Evolutionary conservation across 2,888 invertebrate species (phyloP), one percentile per base, ranked within the genome.

Genomic region (Dioctria rufipes): DNA sequence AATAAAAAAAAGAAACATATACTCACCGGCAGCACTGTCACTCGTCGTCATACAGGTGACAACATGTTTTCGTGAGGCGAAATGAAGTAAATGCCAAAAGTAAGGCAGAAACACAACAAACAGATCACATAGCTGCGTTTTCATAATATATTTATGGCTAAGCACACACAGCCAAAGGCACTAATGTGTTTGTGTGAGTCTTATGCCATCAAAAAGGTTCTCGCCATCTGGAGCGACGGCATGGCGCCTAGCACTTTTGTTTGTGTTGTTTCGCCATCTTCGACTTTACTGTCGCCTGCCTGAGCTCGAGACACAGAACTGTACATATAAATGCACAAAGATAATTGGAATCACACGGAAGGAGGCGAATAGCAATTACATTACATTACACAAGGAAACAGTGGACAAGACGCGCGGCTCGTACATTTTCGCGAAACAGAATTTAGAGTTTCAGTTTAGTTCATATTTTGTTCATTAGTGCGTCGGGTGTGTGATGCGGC

Each of bases 181-280:
- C 25, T 25, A 25, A 25, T 40, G 51, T 25, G 54, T 9, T 6
- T 49, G 54, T 9, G 25, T 25, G 25, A 25, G 51, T 49, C 63
- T n/a, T 25, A 5, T 13, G 69, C 8, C 69, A 25, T 46, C 65
- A 42, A 79, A 69, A 80, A 69, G 73, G 82, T 83, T 83, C 66
- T n/a, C 49, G 71, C 77, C 46, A 83, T 80, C 83, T 82, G 83
- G 80, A 80, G 66, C 25, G 25, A 25, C 81, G 81, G 80, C 83
- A 83, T 83, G 84, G 84, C 84, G 84, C 84, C 84, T 83, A 83
- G 83, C 81, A 82, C 80, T 82, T 82, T 77, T 82, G 67, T 81
- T 82, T 83, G 82, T 82, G 78, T 83, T 83, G 80, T 81, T 42
- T 60, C 58, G 60, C 73, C 73, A 75, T 75, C 60, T 40, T 58